Base-by-base conservation (phyloP, 2,888 invertebrate genomes). In the Tuta absoluta region DNA sequence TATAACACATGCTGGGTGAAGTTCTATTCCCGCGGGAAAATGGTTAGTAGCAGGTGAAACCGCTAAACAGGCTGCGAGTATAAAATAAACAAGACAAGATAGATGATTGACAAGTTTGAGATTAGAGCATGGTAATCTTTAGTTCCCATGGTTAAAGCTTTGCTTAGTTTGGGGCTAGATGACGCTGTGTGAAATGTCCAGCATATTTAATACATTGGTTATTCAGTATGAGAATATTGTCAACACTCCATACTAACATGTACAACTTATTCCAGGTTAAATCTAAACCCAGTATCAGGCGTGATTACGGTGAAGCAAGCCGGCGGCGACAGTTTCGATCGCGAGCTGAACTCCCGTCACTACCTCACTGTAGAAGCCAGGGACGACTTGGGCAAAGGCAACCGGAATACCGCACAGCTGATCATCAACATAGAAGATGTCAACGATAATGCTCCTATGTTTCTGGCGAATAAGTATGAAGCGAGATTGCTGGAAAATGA, bases 391-490 rank as follows among this genome's bases (percentile, higher is more conserved):
- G 97, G 97, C 19, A 93, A 93, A 75, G 97, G 97, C 61, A 85
- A 83, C 60, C 93, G 97, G 62, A 97, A 97, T 79, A 96, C 96
- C 0, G 97, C 95, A 0, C 97, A 97, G 79, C 87, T 98, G 14
- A 93, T 96, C 5, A 93, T 98, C 5, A 95, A 96, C 73, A 94
- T 98, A 49, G 95, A 95, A 72, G 98, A 98, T 81, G 95, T 96
- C 0, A 98, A 98, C 75, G 98, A 98, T 78, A 98, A 98, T 80
- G 93, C 96, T 0, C 98, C 98, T 0, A 92, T 95, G 72, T 98
- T 98, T 80, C 85, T 95, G 0, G 96, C 96, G 67, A 95, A 93
- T 66, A 95, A 95, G 72, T 98, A 98, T 75, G 97, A 97, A 78
- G 95, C 96, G 0, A 93, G 96, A 51, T 85, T 99, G 2, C 79